Percentiles rank a stretch among this genome's conserved stretches.
Conservation (phyloP, 2,888 invertebrate species). For the Ectropis crepuscularia region DNA sequence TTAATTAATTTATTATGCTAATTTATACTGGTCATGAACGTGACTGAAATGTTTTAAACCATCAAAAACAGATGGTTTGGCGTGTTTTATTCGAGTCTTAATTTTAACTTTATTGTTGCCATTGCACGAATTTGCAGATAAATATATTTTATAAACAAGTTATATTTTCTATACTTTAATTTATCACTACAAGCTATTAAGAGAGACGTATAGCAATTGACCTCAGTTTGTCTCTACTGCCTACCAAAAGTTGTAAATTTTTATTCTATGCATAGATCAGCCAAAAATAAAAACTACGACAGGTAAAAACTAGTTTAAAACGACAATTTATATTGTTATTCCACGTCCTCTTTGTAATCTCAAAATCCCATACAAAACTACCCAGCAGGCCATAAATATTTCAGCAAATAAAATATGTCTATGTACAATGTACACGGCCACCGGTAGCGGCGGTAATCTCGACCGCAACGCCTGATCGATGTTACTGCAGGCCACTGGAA, state of each 20-base stretch:
- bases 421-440: background rate
- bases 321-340: too few relatives aligned
- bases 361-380: background rate
- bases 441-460: conserved; percentile 45
- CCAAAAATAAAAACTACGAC: too few relatives aligned
- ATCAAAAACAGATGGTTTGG: conserved; percentile 2
- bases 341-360: too few relatives aligned
- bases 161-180: too few relatives aligned
- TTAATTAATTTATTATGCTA: background rate
- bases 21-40: background rate
- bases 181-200: too few relatives aligned
- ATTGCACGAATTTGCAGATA: background rate
- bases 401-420: background rate
- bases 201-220: too few relatives aligned
- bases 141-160: background rate
- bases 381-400: background rate
- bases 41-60: conserved; percentile 4
- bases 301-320: too few relatives aligned
- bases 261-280: too few relatives aligned
- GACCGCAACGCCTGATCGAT: conserved; percentile 53
- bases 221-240: too few relatives aligned
- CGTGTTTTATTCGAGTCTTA: background rate
- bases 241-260: too few relatives aligned
- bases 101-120: background rate
- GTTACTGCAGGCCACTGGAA: conserved; percentile 50